These are phyloP conservation scores for Diarsia mendica DNA, from an alignment of 2,888 invertebrate species.

Conservation along the genomic window DNA sequence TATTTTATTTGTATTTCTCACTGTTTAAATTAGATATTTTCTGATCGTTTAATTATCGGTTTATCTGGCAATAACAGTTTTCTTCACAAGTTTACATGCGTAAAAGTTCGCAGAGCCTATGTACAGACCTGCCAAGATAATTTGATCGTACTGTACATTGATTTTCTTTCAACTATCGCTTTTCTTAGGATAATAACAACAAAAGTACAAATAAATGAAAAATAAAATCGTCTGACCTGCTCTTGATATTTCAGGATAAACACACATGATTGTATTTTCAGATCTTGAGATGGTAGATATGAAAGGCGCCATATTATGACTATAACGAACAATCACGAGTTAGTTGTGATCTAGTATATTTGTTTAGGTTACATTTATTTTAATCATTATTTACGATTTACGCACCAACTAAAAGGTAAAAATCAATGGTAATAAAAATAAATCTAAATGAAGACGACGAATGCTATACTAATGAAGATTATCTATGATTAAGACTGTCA, in stretches of 20 bases:
- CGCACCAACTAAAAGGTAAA: not conserved
- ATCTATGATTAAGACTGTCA: not conserved
- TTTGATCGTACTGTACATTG: no score
- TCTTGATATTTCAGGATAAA: not conserved
- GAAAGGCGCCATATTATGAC: conserved; percentile 20
- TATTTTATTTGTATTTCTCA: no score
- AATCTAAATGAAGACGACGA: not conserved
- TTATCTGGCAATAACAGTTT: no score
- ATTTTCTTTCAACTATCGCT: not conserved
- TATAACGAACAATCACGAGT: conserved; percentile 41
- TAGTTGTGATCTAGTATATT: not conserved
- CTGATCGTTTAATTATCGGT: no score
- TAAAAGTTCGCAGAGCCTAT: no score
- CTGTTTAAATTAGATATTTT: no score
- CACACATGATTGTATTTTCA: conserved; percentile 7
- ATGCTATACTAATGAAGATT: not conserved
- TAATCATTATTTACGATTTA: not conserved
- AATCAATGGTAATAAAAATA: not conserved
- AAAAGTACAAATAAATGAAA: not conserved
- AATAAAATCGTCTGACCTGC: conserved; percentile 46
- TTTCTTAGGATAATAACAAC: not conserved
- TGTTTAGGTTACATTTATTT: not conserved
- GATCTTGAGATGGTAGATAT: conserved; percentile 9
- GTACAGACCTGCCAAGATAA: no score
- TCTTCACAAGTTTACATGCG: no score